A percentile compares a stretch with the other conserved stretches of the same genome.
phyloP scores from a whole-genome alignment of 2,888 invertebrate genomes.

The Cantharis flavilabris region DNA sequence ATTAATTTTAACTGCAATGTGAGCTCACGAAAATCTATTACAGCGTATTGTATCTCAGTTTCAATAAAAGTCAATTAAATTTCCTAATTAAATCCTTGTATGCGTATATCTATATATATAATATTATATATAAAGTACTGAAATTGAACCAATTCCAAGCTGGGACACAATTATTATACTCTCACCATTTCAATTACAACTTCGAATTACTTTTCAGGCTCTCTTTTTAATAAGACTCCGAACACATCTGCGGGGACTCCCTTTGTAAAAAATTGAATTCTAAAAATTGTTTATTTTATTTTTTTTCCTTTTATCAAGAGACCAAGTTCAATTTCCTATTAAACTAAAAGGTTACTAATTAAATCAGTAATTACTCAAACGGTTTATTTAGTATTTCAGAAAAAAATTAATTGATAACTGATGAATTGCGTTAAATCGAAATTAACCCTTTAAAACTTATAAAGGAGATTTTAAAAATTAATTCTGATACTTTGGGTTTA shows the following conservation, averaged over 20 bases:
- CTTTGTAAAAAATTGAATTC: conserved; percentile 20
- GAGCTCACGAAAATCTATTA: conserved; percentile 50
- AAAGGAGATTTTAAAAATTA: too few relatives aligned
- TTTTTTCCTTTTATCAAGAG: neutral
- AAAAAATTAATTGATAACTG: neutral
- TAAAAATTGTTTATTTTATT: conserved; percentile 13
- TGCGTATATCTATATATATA: conserved; percentile 38
- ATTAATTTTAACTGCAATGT: conserved; percentile 51
- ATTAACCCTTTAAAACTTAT: too few relatives aligned
- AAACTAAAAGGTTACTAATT: neutral
- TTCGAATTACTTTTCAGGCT: conserved; percentile 58
- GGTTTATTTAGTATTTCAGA: neutral
- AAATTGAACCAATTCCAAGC: conserved; percentile 50
- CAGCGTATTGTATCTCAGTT: conserved; percentile 48
- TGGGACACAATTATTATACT: conserved; percentile 55
- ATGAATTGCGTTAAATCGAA: neutral
- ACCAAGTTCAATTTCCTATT: neutral
- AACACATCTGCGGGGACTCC: conserved; percentile 40
- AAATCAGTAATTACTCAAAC: neutral
- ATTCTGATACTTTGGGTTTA: too few relatives aligned
- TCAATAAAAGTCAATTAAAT: conserved; percentile 56
- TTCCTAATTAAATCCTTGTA: conserved; percentile 54
- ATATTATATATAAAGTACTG: conserved; percentile 39
- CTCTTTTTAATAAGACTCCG: conserved; percentile 53
- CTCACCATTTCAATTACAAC: conserved; percentile 58